Percentiles rank a stretch among this genome's conserved stretches.
Evolutionary conservation across 2,113 vertebrate species (phyloP).

Genomic region (Noctilio leporinus): DNA sequence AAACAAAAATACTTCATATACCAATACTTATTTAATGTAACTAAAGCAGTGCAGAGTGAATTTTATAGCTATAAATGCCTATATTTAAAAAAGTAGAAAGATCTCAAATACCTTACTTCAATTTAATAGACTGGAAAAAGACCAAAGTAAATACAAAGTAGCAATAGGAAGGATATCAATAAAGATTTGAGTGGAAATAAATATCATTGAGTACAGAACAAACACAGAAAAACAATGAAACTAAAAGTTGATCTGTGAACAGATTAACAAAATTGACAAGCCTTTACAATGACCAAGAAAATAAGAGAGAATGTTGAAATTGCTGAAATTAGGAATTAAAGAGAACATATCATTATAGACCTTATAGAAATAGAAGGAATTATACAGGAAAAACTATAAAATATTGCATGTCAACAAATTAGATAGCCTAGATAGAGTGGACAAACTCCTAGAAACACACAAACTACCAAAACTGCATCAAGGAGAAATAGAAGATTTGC

Average conservation of each 20-base stretch:
- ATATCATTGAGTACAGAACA: background rate
- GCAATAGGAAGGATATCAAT: background rate
- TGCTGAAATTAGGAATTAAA: background rate
- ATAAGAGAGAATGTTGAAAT: background rate
- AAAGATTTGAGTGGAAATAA: background rate
- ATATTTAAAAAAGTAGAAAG: background rate
- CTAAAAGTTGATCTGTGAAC: background rate
- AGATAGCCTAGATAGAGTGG: background rate
- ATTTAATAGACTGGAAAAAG: background rate
- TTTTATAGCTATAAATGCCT: background rate
- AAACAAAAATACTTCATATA: background rate
- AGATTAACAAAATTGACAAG: background rate
- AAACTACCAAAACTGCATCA: background rate
- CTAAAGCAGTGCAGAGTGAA: background rate
- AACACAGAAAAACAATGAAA: background rate
- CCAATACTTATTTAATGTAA: background rate
- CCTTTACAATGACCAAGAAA: background rate
- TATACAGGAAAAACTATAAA: background rate
- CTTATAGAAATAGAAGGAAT: background rate
- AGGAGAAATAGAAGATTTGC: background rate
- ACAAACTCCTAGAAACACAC: background rate
- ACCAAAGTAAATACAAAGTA: background rate
- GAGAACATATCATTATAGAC: background rate
- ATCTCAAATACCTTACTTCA: background rate
- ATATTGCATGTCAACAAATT: background rate